These are phyloP conservation scores for Melanotus villosus DNA, from an alignment of 2,888 invertebrate genomes.

Conservation along the genomic window DNA sequence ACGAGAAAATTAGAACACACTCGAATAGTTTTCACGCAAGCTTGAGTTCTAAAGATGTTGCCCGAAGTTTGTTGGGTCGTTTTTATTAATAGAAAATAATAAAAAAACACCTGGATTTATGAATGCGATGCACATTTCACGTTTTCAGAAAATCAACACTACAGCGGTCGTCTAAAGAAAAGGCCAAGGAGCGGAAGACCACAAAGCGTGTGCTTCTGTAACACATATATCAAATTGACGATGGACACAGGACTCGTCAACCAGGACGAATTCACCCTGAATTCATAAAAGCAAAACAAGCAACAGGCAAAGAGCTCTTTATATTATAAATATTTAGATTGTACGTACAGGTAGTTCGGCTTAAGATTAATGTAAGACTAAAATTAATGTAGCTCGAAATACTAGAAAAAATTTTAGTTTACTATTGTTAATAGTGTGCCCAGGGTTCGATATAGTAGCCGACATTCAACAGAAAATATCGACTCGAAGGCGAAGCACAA, in stretches of 20 bases:
- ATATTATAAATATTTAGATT: too few species aligned
- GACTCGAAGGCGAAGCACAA: constrained; percentile 32
- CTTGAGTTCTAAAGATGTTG: constrained; percentile 21
- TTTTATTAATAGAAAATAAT: background rate
- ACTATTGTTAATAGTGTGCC: background rate
- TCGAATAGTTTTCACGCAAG: constrained; percentile 36
- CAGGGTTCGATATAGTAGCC: constrained; percentile 26
- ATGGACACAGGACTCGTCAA: constrained; percentile 19
- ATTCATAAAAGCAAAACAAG: constrained; percentile 10
- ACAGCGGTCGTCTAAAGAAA: constrained; percentile 9
- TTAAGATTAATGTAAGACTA: too few species aligned
- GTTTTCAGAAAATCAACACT: constrained; percentile 11
- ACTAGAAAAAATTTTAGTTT: too few species aligned
- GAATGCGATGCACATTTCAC: constrained; percentile 7
- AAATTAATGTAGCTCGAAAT: too few species aligned
- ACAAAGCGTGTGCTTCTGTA: constrained; percentile 42
- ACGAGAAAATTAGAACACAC: constrained; percentile 25
- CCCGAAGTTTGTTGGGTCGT: too few species aligned
- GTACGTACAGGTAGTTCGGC: too few species aligned
- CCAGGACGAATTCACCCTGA: too few species aligned
- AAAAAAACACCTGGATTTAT: constrained; percentile 30
- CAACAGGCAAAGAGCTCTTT: constrained; percentile 6
- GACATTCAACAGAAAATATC: constrained; percentile 41
- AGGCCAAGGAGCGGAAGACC: constrained; percentile 36
- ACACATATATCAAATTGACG: constrained; percentile 30